These are phyloP conservation scores for Oncorhynchus tshawytscha DNA, from an alignment of 2,113 vertebrate genomes.

Conservation along the genomic window DNA sequence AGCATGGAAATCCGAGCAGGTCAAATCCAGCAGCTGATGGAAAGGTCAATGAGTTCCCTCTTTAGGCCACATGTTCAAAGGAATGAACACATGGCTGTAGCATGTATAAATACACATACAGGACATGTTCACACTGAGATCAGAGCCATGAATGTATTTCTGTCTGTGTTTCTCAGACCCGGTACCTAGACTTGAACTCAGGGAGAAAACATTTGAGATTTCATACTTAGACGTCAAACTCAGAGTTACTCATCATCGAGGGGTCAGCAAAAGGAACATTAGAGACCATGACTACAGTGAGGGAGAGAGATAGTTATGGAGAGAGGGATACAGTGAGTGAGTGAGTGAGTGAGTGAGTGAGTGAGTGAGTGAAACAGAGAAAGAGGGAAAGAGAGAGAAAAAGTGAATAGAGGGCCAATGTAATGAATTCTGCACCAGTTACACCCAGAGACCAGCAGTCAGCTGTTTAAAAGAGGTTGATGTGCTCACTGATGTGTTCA, in stretches of 20 bases:
- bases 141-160: not conserved
- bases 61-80: not conserved
- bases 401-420: not conserved
- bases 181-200: conserved; percentile 12
- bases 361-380: not conserved
- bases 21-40: not conserved
- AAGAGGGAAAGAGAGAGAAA: not conserved
- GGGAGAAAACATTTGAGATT: conserved; percentile 8
- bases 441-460: conserved; percentile 1
- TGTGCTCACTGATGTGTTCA: conserved; percentile 5
- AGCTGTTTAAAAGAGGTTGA: conserved; percentile 2
- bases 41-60: not conserved
- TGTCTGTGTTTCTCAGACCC: not conserved
- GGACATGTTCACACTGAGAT: not conserved
- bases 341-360: not conserved
- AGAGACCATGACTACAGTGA: not conserved
- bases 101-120: not conserved
- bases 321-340: not conserved
- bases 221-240: conserved; percentile 13
- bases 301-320: not conserved
- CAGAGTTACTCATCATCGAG: not conserved
- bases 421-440: not conserved
- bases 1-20: not conserved
- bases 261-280: conserved; percentile 2
- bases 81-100: not conserved